Percentiles rank a stretch among this genome's conserved stretches.
These are phyloP conservation scores for Hemaris fuciformis DNA, from an alignment of 2,888 invertebrate species.

Conservation along the genomic window DNA sequence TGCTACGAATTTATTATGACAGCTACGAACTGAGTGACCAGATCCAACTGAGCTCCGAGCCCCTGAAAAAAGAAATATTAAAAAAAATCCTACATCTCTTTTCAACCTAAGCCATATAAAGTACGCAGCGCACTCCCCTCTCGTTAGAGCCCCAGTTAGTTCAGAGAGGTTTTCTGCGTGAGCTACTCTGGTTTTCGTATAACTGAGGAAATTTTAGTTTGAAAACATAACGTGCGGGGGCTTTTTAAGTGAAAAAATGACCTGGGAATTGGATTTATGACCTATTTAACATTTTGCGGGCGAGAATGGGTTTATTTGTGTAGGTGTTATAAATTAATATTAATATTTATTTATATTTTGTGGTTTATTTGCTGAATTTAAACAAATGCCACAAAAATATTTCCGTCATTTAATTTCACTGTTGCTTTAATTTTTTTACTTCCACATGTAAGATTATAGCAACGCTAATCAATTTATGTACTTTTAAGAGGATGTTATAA, in stretches of 20 bases:
- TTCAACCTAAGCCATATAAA: slow-evolving; percentile 1
- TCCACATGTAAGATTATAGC: too few species aligned
- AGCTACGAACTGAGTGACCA: not conserved
- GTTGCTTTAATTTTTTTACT: too few species aligned
- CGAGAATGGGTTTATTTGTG: not conserved
- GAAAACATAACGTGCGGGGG: not conserved
- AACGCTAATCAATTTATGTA: too few species aligned
- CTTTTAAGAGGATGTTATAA: too few species aligned
- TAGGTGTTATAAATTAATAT: not conserved
- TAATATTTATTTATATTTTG: not conserved
- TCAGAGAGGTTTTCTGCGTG: slow-evolving; percentile 13
- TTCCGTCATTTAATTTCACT: too few species aligned
- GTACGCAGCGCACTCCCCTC: slow-evolving; percentile 3
- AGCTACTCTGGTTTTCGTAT: slow-evolving; percentile 7
- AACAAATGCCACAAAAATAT: too few species aligned
- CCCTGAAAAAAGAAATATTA: not conserved
- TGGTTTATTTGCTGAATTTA: not conserved
- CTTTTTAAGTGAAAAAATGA: slow-evolving; percentile 3
- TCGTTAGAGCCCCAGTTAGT: slow-evolving; percentile 12
- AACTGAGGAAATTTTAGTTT: not conserved
- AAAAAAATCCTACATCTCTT: not conserved
- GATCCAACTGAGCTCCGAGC: not conserved
- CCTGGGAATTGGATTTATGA: not conserved
- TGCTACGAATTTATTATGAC: not conserved
- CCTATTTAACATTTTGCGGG: not conserved